phyloP scores from a whole-genome alignment of 1,140 invertebrate genomes.

The Pachyrhynchus sulphureomaculatus region DNA sequence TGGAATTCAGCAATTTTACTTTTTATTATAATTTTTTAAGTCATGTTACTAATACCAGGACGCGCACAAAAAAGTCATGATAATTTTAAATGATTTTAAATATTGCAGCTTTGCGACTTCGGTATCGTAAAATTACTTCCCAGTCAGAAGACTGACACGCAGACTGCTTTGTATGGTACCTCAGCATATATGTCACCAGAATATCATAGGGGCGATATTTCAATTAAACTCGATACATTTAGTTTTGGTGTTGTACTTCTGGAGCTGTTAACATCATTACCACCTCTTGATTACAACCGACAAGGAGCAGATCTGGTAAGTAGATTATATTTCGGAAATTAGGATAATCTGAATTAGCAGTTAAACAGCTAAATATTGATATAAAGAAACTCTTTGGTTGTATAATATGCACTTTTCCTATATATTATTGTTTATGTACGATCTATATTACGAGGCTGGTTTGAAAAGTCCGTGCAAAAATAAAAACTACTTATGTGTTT shows the following conservation, averaged over 20 bases:
- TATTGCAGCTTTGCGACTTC: constrained; percentile 69
- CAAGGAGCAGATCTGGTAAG: constrained; percentile 57
- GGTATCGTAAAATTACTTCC: constrained; percentile 64
- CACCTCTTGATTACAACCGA: constrained; percentile 59
- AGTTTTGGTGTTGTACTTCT: constrained; percentile 77
- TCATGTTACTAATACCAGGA: too few species aligned
- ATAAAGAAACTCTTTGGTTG: too few species aligned
- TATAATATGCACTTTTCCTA: too few species aligned
- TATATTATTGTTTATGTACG: too few species aligned
- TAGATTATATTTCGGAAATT: neutral
- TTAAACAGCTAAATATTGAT: too few species aligned
- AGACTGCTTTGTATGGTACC: constrained; percentile 65
- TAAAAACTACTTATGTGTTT: too few species aligned
- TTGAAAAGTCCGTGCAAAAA: too few species aligned
- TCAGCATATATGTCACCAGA: constrained; percentile 76
- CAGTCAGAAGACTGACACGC: constrained; percentile 52
- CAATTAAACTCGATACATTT: constrained; percentile 73
- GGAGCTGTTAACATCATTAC: constrained; percentile 68
- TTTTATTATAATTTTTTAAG: constrained; percentile 3
- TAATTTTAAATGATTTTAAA: neutral
- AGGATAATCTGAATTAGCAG: too few species aligned
- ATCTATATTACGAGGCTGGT: too few species aligned
- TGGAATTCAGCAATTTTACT: too few species aligned
- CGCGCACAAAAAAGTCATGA: neutral
- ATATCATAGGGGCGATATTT: constrained; percentile 65